Evolutionary conservation across 2,888 invertebrate genomes (phyloP).

Genomic region (Chaetoderma sp.): DNA sequence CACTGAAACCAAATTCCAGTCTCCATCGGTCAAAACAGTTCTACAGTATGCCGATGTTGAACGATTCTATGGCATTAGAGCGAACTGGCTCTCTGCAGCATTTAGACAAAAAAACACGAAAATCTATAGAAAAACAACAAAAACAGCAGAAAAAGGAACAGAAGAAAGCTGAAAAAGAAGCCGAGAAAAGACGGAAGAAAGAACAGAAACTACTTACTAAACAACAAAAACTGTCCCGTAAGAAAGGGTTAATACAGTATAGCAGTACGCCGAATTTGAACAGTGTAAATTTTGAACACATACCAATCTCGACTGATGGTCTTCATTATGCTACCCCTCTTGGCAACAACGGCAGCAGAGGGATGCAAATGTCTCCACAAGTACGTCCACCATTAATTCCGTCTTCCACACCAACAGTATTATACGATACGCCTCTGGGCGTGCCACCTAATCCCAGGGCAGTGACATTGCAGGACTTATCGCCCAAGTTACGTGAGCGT

Average conservation of each 20-base stretch:
- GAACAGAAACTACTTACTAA: conserved; percentile 47
- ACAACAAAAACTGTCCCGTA: too few relatives aligned
- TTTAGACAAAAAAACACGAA: conserved; percentile 52
- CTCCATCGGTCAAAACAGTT: too few relatives aligned
- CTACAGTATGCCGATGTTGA: too few relatives aligned
- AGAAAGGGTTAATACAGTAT: not conserved
- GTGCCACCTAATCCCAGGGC: not conserved
- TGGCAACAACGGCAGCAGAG: not conserved
- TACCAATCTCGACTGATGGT: not conserved
- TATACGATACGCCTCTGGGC: too few relatives aligned
- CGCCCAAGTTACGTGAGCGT: not conserved
- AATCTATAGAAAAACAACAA: conserved; percentile 53
- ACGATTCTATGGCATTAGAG: too few relatives aligned
- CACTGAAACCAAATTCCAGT: too few relatives aligned
- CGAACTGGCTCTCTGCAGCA: too few relatives aligned
- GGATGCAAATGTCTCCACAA: too few relatives aligned
- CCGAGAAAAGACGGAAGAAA: conserved; percentile 53
- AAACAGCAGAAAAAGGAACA: conserved; percentile 49
- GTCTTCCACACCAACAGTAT: not conserved
- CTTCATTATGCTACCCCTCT: not conserved
- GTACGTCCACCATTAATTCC: too few relatives aligned
- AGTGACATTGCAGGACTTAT: not conserved
- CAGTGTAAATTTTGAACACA: conserved; percentile 41
- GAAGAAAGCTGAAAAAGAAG: conserved; percentile 48
- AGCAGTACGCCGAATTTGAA: conserved; percentile 32